A percentile compares a stretch with the other conserved stretches of the same genome.
Conservation (phyloP, 2,113 vertebrate genomes). For the Hyperopisus bebe region DNA sequence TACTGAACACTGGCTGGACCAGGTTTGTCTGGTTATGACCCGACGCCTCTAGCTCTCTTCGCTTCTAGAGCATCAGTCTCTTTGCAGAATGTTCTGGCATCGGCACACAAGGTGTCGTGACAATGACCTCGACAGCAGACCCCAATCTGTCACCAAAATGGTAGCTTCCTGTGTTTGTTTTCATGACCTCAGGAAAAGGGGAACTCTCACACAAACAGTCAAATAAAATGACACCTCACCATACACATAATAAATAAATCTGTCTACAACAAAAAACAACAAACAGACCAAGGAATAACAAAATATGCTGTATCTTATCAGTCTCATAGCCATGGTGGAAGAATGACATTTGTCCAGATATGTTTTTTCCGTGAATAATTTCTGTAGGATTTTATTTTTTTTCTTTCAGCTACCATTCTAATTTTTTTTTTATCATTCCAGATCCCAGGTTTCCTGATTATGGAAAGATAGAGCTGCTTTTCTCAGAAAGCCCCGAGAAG, state of each 20-base stretch:
- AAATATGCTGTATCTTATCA: not conserved
- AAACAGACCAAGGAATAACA: not conserved
- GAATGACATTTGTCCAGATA: not conserved
- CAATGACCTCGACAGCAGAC: not conserved
- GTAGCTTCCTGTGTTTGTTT: constrained; percentile 7
- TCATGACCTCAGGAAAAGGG: not conserved
- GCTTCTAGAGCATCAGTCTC: not conserved
- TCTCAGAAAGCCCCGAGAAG: constrained; percentile 77
- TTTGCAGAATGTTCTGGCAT: not conserved
- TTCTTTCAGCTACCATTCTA: constrained; percentile 1
- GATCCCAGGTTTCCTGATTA: constrained; percentile 79
- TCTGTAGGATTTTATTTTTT: not conserved
- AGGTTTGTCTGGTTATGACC: not conserved
- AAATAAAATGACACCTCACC: not conserved
- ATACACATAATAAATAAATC: not conserved
- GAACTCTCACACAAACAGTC: not conserved
- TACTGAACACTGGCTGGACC: not conserved
- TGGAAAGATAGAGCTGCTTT: constrained; percentile 76
- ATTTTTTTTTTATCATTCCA: constrained; percentile 47
- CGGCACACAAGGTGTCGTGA: not conserved
- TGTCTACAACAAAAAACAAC: not conserved
- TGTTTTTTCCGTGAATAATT: not conserved
- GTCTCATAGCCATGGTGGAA: not conserved
- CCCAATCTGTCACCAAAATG: not conserved
- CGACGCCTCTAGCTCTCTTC: not conserved